These are phyloP conservation scores for Euclidia mi DNA, from an alignment of 2,888 invertebrate genomes.

Conservation along the genomic window DNA sequence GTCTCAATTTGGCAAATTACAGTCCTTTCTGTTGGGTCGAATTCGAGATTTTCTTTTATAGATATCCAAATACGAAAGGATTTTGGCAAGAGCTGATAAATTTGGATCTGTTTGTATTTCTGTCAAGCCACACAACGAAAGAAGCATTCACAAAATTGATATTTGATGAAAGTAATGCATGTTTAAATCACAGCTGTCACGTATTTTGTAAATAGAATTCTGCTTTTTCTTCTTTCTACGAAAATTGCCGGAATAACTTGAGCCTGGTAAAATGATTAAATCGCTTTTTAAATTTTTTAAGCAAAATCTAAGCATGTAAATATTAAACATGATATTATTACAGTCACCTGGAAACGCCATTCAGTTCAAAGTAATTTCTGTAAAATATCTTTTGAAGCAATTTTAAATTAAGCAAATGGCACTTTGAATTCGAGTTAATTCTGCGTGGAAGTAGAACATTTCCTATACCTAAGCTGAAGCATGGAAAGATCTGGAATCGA, in stretches of 20 bases:
- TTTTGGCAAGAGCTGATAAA: slow-evolving; percentile 19
- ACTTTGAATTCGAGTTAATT: not conserved
- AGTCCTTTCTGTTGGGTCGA: slow-evolving; percentile 28
- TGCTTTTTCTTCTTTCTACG: not conserved
- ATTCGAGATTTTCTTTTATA: slow-evolving; percentile 41
- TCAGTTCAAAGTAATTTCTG: slow-evolving; percentile 6
- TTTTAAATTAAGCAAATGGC: not conserved
- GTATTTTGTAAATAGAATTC: too few relatives aligned
- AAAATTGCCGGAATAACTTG: too few relatives aligned
- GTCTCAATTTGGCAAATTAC: slow-evolving; percentile 56
- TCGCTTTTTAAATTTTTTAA: too few relatives aligned
- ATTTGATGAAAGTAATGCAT: slow-evolving; percentile 17
- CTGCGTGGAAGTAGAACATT: too few relatives aligned
- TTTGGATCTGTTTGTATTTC: slow-evolving; percentile 21
- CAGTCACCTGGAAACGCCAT: too few relatives aligned
- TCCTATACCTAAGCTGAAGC: too few relatives aligned
- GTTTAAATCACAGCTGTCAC: too few relatives aligned
- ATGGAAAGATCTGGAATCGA: too few relatives aligned
- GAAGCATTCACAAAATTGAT: slow-evolving; percentile 14
- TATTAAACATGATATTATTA: too few relatives aligned
- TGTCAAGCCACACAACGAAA: slow-evolving; percentile 6
- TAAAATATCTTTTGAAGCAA: not conserved
- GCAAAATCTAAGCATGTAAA: too few relatives aligned
- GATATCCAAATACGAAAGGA: slow-evolving; percentile 24
- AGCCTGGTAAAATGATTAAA: too few relatives aligned